phyloP scores from a whole-genome alignment of 23 tunicate genomes.

The Aplidium turbinatum region DNA sequence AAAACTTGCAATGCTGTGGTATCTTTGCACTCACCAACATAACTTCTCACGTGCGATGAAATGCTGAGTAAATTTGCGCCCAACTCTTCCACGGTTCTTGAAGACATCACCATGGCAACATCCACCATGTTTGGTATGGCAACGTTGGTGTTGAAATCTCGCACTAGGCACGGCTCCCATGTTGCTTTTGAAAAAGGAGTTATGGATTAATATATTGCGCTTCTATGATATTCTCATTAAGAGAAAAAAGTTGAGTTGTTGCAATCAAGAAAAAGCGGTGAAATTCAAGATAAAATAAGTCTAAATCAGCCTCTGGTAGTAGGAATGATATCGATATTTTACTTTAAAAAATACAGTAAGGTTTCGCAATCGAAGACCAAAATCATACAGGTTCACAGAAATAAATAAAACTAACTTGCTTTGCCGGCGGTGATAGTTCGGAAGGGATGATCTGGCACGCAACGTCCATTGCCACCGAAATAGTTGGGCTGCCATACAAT shows the following conservation, averaged over 20 bases:
- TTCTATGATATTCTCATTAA: too few relatives aligned
- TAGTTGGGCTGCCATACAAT: constrained; percentile 83
- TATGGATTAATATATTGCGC: too few relatives aligned
- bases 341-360: neutral
- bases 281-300: too few relatives aligned
- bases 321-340: too few relatives aligned
- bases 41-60: constrained; percentile 53
- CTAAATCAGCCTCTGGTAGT: too few relatives aligned
- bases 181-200: too few relatives aligned
- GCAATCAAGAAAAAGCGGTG: too few relatives aligned
- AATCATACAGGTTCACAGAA: neutral
- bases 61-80: constrained; percentile 37
- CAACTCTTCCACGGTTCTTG: constrained; percentile 44
- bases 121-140: constrained; percentile 78
- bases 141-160: constrained; percentile 48
- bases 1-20: too few relatives aligned
- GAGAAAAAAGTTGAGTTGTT: too few relatives aligned
- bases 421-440: constrained; percentile 9
- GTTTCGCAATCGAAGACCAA: neutral
- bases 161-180: constrained; percentile 75
- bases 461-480: constrained; percentile 81
- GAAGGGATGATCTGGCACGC: constrained; percentile 91
- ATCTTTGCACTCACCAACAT: constrained; percentile 53
- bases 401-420: constrained; percentile 2
- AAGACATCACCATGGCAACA: constrained; percentile 49